Conservation (phyloP, 2,888 invertebrate genomes). For the Chrysolina americana region DNA sequence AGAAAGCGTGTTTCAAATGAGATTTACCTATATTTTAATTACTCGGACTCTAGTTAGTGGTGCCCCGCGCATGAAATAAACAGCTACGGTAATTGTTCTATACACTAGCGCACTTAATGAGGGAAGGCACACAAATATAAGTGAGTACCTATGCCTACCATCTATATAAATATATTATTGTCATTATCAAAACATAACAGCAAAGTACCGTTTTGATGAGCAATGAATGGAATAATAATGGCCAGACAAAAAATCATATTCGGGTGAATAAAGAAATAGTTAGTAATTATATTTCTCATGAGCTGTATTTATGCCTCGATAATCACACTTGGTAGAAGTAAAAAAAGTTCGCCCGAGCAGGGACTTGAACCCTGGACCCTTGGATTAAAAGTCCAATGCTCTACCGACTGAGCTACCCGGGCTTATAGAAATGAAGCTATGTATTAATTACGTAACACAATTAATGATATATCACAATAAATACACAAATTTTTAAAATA, state of each 20-base stretch:
- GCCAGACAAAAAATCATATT: neutral
- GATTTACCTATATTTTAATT: constrained; percentile 6
- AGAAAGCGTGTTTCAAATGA: constrained; percentile 3
- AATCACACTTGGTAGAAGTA: too few relatives aligned
- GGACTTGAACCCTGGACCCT: constrained; percentile 78
- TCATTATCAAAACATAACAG: constrained; percentile 12
- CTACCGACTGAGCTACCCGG: constrained; percentile 84
- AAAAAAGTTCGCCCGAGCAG: constrained; percentile 11
- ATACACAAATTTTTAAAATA: too few relatives aligned
- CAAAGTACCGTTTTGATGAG: constrained; percentile 18
- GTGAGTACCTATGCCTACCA: neutral
- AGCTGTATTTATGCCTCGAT: too few relatives aligned
- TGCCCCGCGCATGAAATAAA: neutral
- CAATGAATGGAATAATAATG: constrained; percentile 11
- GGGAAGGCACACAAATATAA: neutral
- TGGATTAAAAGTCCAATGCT: constrained; percentile 85
- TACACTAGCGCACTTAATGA: neutral
- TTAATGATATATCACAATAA: too few relatives aligned
- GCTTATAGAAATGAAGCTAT: constrained; percentile 59
- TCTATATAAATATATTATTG: neutral
- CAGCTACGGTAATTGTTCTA: neutral
- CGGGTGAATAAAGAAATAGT: neutral
- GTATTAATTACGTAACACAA: too few relatives aligned
- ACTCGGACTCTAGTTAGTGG: neutral
- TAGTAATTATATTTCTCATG: neutral